Conservation (phyloP, 2,888 invertebrate species). For the Augochlorella aurata region DNA sequence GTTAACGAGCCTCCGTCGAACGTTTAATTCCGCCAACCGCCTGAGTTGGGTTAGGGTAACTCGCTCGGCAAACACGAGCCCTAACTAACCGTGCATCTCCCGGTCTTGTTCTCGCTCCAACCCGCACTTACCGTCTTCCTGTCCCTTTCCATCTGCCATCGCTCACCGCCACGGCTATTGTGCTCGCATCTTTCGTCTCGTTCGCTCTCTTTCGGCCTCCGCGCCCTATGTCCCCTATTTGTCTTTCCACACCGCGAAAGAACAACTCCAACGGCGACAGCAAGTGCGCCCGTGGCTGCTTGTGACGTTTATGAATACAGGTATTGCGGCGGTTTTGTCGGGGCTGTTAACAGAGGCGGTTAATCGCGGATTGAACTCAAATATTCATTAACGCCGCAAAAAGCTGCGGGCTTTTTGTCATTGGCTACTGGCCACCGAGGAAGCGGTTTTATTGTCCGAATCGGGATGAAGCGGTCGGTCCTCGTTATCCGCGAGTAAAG, state of each 20-base stretch:
- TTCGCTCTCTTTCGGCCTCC: slow-evolving; percentile 32
- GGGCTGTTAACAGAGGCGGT: slow-evolving; percentile 38
- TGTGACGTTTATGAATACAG: slow-evolving; percentile 62
- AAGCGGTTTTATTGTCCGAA: not conserved
- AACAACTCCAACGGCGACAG: slow-evolving; percentile 68
- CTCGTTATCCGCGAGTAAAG: not conserved
- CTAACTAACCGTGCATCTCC: slow-evolving; percentile 81
- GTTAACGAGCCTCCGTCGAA: slow-evolving; percentile 82
- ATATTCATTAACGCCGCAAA: slow-evolving; percentile 20
- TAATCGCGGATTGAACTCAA: slow-evolving; percentile 35
- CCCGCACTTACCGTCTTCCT: slow-evolving; percentile 35
- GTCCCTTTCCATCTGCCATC: not conserved
- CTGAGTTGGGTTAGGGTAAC: slow-evolving; percentile 81
- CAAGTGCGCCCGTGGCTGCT: slow-evolving; percentile 40
- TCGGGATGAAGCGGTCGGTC: not conserved
- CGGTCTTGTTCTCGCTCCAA: slow-evolving; percentile 65
- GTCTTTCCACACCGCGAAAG: slow-evolving; percentile 73
- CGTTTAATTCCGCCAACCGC: slow-evolving; percentile 82
- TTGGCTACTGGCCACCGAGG: not conserved
- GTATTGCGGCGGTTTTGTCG: slow-evolving; percentile 55
- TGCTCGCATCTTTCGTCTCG: slow-evolving; percentile 48
- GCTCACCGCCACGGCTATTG: not conserved
- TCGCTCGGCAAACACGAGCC: slow-evolving; percentile 82
- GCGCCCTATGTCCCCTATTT: slow-evolving; percentile 70
- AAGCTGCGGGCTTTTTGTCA: slow-evolving; percentile 4